Percentiles rank a stretch among this genome's conserved stretches.
Conservation (phyloP, 2,797 vertebrate genomes). For the Anomalospiza imberbis region DNA sequence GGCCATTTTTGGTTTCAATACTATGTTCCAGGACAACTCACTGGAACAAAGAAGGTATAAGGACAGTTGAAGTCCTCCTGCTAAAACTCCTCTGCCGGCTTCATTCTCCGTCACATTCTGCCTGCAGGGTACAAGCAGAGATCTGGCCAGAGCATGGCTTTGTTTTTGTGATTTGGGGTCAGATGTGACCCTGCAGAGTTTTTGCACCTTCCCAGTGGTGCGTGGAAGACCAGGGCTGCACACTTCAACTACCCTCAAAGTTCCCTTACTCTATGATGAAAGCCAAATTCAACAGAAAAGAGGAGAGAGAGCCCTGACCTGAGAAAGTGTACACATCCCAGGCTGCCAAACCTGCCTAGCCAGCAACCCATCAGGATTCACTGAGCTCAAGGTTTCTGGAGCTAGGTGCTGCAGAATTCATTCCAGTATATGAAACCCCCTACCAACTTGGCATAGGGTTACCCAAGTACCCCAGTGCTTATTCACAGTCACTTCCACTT, state of each 20-base stretch:
- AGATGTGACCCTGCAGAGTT: not conserved
- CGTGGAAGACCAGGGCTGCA: not conserved
- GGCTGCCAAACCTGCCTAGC: not conserved
- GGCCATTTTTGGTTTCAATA: not conserved
- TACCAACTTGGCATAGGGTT: not conserved
- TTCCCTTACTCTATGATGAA: not conserved
- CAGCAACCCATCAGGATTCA: not conserved
- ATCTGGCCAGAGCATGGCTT: rapidly evolving
- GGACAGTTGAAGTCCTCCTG: not conserved
- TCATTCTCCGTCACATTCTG: not conserved
- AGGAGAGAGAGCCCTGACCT: not conserved
- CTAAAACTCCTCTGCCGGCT: not conserved
- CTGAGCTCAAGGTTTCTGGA: not conserved
- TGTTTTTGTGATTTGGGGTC: not conserved
- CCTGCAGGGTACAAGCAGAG: not conserved
- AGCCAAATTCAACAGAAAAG: not conserved
- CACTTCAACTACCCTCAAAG: not conserved
- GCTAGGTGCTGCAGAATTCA: not conserved
- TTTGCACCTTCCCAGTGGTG: not conserved
- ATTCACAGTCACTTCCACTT: not conserved
- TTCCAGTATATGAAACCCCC: not conserved
- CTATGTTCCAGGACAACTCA: not conserved
- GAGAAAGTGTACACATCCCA: not conserved
- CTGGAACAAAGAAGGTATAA: not conserved
- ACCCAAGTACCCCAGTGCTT: not conserved